A percentile compares a stretch with the other conserved stretches of the same genome.
Conservation (phyloP, 2,888 invertebrate genomes). For the Protonemura montana region DNA sequence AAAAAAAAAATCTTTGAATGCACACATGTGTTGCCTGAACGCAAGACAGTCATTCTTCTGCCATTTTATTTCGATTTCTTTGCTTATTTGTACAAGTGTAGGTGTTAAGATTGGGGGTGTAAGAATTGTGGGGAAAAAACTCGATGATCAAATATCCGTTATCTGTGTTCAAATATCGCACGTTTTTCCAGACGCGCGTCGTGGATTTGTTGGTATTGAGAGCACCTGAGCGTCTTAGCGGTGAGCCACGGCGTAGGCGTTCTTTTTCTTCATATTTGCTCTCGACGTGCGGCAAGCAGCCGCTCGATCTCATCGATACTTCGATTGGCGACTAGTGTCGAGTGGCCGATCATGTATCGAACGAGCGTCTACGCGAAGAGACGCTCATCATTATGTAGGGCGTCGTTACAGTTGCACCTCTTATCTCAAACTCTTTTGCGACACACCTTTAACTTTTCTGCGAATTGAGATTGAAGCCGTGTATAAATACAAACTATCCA, state of each 20-base stretch:
- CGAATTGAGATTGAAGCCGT: conserved; percentile 22
- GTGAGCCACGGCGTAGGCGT: background rate
- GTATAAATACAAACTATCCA: conserved; percentile 22
- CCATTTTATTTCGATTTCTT: background rate
- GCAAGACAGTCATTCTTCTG: background rate
- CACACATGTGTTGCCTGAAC: background rate
- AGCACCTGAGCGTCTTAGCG: background rate
- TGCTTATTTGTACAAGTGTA: background rate
- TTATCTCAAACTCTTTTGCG: background rate
- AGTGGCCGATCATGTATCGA: background rate
- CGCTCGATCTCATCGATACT: background rate
- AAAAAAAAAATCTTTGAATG: background rate
- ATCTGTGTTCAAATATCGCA: background rate
- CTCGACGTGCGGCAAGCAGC: background rate
- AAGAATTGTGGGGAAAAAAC: background rate
- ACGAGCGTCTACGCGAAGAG: background rate
- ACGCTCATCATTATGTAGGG: background rate
- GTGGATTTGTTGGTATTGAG: background rate
- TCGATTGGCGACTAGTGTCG: background rate
- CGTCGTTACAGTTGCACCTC: conserved; percentile 3
- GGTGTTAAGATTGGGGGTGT: background rate
- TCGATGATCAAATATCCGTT: background rate
- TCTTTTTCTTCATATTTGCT: background rate
- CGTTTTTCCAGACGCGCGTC: background rate
- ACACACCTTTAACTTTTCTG: conserved; percentile 21